Conservation (phyloP, 2,888 invertebrate genomes). For the Acholoe squamosa region DNA sequence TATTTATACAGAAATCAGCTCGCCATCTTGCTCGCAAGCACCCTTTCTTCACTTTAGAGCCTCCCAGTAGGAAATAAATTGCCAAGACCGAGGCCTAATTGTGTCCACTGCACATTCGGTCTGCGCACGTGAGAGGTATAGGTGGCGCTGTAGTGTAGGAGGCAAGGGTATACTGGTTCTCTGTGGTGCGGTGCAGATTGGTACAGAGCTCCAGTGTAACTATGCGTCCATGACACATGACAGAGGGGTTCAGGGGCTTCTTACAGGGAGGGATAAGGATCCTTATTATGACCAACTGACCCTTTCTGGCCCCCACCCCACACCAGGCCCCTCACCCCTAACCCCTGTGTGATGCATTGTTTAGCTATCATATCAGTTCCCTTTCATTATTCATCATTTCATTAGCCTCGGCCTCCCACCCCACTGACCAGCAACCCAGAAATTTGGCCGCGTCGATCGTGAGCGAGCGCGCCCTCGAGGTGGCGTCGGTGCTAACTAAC, state of each 20-base stretch:
- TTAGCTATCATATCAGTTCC: conserved; percentile 23
- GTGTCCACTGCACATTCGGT: background rate
- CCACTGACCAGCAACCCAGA: conserved; percentile 30
- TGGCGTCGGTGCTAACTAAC: background rate
- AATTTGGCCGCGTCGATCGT: background rate
- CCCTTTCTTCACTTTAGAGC: background rate
- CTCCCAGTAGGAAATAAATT: background rate
- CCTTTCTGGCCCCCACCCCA: background rate
- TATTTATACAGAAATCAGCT: conserved; percentile 42
- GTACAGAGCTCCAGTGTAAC: no score
- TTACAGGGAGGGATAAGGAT: background rate
- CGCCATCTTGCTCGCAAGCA: background rate
- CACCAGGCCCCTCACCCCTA: background rate
- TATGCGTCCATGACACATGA: no score
- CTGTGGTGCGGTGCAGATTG: no score
- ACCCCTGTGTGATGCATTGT: conserved; percentile 38
- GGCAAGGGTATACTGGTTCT: no score
- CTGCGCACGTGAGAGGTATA: background rate
- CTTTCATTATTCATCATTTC: conserved; percentile 52
- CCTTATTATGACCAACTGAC: background rate
- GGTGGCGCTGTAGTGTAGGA: background rate
- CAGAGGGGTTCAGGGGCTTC: background rate
- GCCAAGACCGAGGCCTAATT: background rate
- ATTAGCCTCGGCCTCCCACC: background rate
- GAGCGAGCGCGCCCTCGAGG: background rate